Conservation (phyloP, 2,888 invertebrate genomes). For the Plutella xylostella region DNA sequence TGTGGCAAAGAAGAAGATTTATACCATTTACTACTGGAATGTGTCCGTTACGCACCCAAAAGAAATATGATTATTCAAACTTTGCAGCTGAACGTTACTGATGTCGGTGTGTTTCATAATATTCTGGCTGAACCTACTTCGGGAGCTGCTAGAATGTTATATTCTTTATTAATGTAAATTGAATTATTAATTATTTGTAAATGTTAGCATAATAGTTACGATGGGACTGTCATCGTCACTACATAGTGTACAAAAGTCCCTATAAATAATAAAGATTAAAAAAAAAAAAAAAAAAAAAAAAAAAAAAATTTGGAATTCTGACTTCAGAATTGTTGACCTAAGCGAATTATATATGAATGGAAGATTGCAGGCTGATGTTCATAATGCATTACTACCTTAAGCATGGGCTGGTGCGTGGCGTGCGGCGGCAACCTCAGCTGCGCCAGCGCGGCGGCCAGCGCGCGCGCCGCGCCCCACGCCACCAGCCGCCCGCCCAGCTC, state of each 20-base stretch:
- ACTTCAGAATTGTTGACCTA: background rate
- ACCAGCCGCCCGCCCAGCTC: constrained; percentile 53
- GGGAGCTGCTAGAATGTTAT: too few relatives aligned
- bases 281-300: background rate
- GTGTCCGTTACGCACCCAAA: too few relatives aligned
- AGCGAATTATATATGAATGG: background rate
- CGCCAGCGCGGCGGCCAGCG: constrained; percentile 33
- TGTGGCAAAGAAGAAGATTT: too few relatives aligned
- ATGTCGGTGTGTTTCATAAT: too few relatives aligned
- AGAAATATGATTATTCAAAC: too few relatives aligned
- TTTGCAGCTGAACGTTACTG: too few relatives aligned
- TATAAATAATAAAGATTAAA: background rate
- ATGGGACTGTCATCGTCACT: too few relatives aligned
- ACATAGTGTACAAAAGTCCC: background rate
- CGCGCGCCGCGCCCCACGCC: constrained; percentile 42
- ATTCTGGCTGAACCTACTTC: too few relatives aligned
- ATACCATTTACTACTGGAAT: too few relatives aligned
- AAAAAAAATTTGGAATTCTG: background rate
- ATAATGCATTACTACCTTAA: constrained; percentile 28
- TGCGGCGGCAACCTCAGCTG: constrained; percentile 46
- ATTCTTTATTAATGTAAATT: too few relatives aligned
- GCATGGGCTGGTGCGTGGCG: constrained; percentile 33
- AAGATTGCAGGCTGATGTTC: background rate
- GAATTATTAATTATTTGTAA: too few relatives aligned
- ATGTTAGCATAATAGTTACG: too few relatives aligned